Evolutionary conservation across 2,888 invertebrate genomes (phyloP).

Genomic region (Coecobrya sp.): DNA sequence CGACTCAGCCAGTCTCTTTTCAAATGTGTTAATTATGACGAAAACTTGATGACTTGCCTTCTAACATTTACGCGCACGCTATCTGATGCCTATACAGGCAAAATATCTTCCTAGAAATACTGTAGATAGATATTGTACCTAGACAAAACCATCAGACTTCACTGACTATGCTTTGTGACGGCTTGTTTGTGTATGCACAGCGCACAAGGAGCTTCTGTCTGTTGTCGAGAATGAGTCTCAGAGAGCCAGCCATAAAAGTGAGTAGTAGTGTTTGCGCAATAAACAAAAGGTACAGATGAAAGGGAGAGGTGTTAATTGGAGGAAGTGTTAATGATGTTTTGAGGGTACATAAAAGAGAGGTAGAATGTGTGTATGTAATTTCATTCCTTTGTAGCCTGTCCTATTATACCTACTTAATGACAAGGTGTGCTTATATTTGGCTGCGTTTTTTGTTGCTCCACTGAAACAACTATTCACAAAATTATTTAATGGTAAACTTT

Average conservation of each 20-base stretch:
- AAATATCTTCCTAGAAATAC: no score
- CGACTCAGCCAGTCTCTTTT: conserved; percentile 1
- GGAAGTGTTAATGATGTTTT: conserved; percentile 81
- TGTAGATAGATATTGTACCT: neutral
- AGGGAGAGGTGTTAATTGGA: conserved; percentile 79
- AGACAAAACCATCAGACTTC: neutral
- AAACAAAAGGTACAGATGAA: conserved; percentile 52
- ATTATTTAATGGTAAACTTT: neutral
- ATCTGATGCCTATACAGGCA: neutral
- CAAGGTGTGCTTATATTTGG: neutral
- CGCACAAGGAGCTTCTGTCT: conserved; percentile 14
- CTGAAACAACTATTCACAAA: neutral
- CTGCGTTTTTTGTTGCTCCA: neutral
- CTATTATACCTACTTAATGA: conserved; percentile 20
- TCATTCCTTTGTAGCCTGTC: conserved; percentile 6
- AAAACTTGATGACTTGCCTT: conserved; percentile 68
- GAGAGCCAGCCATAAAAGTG: neutral
- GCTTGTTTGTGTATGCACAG: neutral
- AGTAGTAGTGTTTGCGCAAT: neutral
- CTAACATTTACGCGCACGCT: neutral
- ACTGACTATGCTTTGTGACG: conserved; percentile 8
- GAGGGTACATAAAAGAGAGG: conserved; percentile 72
- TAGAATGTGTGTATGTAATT: conserved; percentile 59
- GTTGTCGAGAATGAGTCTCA: no score
- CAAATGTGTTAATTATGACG: conserved; percentile 79